Conservation (phyloP, 2,113 vertebrate genomes). For the Eptesicus fuscus region DNA sequence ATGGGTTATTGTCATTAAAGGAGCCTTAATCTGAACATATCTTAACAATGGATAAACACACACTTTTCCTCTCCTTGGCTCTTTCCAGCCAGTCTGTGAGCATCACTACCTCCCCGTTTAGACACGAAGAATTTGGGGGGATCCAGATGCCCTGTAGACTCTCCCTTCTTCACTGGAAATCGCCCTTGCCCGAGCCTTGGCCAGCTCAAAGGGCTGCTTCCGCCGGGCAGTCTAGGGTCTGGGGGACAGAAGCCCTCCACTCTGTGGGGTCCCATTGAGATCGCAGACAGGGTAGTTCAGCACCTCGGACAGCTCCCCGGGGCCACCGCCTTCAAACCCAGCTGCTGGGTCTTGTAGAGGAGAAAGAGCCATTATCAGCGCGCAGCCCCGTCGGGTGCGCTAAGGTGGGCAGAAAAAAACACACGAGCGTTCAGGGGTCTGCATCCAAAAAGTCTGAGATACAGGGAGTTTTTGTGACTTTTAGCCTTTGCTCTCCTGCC, state of each 20-base stretch:
- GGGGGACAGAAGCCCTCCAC: not conserved
- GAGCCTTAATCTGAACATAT: not conserved
- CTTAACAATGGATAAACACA: not conserved
- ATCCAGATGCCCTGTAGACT: not conserved
- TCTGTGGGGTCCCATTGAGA: accelerated
- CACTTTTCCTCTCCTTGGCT: not conserved
- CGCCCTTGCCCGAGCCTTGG: not conserved
- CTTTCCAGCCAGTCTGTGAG: not conserved
- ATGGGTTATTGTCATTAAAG: not conserved
- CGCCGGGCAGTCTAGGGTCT: not conserved
- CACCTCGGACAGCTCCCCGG: constrained; percentile 62
- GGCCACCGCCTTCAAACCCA: not conserved
- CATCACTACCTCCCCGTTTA: not conserved
- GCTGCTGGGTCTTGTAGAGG: not conserved
- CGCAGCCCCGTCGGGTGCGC: not conserved
- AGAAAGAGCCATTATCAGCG: accelerated
- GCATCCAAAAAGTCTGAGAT: not conserved
- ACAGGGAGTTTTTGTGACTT: not conserved
- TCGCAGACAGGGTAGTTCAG: constrained; percentile 7
- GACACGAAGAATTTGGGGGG: not conserved
- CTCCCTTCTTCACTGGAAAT: not conserved
- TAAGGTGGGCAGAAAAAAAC: not conserved
- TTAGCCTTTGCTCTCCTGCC: not conserved
- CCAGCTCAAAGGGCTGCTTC: not conserved
- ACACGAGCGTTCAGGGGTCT: not conserved